phyloP scores from a whole-genome alignment of 2,113 vertebrate species.

The Dolichotis patagonum region DNA sequence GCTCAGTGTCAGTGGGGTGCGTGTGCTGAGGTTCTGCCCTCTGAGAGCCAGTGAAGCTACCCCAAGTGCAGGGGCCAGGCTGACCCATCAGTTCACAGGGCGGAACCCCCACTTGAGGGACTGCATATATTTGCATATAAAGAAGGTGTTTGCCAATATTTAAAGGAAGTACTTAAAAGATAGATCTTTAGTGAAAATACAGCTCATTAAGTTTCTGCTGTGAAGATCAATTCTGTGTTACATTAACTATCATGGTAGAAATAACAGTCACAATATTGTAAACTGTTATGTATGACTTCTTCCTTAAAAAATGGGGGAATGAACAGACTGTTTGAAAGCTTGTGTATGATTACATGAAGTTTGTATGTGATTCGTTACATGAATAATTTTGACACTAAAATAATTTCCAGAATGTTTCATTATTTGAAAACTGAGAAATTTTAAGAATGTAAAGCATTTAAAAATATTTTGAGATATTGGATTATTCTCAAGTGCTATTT shows the following conservation, averaged over 20 bases:
- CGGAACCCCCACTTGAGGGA: neutral
- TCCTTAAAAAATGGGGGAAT: neutral
- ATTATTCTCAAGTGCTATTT: neutral
- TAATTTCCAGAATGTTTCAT: slow-evolving; percentile 21
- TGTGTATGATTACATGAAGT: neutral
- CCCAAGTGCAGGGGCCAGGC: neutral
- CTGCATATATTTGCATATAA: neutral
- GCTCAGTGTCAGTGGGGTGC: neutral
- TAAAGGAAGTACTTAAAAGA: slow-evolving; percentile 4
- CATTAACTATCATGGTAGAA: neutral
- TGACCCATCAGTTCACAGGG: neutral
- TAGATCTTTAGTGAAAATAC: neutral
- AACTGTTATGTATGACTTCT: neutral
- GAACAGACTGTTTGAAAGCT: neutral
- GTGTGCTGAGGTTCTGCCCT: neutral
- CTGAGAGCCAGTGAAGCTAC: neutral
- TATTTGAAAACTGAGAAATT: neutral
- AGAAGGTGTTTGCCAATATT: neutral
- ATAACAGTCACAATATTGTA: neutral
- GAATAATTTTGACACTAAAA: neutral
- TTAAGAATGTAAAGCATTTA: neutral
- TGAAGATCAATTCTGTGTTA: neutral
- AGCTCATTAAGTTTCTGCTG: neutral
- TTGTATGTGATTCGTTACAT: neutral
- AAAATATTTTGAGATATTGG: neutral